Evolutionary conservation across 1,140 invertebrate genomes (phyloP).

Genomic region (Hylaeus anthracinus): DNA sequence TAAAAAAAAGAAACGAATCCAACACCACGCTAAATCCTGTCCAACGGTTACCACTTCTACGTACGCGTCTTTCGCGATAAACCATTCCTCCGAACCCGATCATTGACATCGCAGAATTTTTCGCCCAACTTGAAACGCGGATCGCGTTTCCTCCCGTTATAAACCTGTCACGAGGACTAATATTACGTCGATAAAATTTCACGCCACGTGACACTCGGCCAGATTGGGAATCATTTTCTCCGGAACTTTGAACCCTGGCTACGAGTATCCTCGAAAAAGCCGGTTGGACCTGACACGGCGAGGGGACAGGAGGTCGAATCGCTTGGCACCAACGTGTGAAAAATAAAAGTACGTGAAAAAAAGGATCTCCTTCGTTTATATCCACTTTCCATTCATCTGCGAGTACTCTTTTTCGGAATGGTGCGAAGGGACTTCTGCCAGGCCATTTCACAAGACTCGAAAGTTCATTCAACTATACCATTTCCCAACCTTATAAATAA

Average conservation of each 20-base stretch:
- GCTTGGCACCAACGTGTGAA: constrained; percentile 2
- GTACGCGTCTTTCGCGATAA: not conserved
- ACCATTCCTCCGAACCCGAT: not conserved
- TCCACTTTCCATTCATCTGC: not conserved
- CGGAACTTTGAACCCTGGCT: constrained; percentile 29
- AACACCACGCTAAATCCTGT: too few relatives aligned
- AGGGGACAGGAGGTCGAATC: not conserved
- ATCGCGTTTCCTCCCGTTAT: constrained; percentile 27
- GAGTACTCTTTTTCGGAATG: too few relatives aligned
- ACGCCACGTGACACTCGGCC: constrained; percentile 31
- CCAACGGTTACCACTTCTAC: too few relatives aligned
- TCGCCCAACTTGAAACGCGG: constrained; percentile 13
- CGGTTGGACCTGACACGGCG: constrained; percentile 18
- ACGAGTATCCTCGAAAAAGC: constrained; percentile 33
- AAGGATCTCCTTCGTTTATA: not conserved
- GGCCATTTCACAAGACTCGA: too few relatives aligned
- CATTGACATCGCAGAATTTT: not conserved
- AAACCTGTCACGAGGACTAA: constrained; percentile 28
- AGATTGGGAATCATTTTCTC: constrained; percentile 43
- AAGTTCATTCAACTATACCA: too few relatives aligned
- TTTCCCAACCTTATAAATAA: too few relatives aligned
- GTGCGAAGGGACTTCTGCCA: too few relatives aligned
- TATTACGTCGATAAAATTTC: constrained; percentile 45
- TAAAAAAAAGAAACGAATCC: too few relatives aligned
- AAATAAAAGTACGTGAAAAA: constrained; percentile 19